A percentile compares a stretch with the other conserved stretches of the same genome.
These are phyloP conservation scores for Gallinago jamesoni DNA, from an alignment of 2,113 vertebrate genomes.

Conservation along the genomic window DNA sequence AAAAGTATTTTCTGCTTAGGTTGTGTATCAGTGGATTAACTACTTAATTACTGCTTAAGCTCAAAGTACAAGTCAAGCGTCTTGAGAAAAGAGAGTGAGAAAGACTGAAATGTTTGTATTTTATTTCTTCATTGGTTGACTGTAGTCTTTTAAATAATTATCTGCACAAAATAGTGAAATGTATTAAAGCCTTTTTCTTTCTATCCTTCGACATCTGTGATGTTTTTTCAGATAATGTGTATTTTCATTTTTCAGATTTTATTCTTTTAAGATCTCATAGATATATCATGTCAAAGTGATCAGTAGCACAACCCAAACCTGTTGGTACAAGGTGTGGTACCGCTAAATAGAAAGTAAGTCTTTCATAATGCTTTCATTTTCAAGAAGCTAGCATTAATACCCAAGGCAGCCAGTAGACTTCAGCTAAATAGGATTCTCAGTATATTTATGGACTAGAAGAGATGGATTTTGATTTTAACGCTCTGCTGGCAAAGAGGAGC, in stretches of 20 bases:
- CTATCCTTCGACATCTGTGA: background rate
- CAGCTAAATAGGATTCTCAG: background rate
- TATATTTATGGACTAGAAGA: background rate
- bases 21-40: background rate
- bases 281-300: background rate
- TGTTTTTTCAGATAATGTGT: background rate
- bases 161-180: background rate
- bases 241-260: background rate
- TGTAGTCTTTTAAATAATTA: background rate
- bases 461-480: background rate
- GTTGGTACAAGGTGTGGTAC: background rate
- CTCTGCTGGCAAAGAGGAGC: background rate
- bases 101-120: background rate
- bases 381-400: background rate
- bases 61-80: background rate
- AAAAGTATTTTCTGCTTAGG: background rate
- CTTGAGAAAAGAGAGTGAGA: background rate
- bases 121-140: slow-evolving; percentile 3
- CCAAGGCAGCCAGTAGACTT: background rate
- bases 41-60: background rate
- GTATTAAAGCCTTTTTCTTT: slow-evolving; percentile 4
- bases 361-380: background rate
- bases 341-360: background rate
- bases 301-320: background rate
- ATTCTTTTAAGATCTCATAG: background rate